phyloP scores from a whole-genome alignment of 2,797 vertebrate genomes.

The Protosalanx chinensis region DNA sequence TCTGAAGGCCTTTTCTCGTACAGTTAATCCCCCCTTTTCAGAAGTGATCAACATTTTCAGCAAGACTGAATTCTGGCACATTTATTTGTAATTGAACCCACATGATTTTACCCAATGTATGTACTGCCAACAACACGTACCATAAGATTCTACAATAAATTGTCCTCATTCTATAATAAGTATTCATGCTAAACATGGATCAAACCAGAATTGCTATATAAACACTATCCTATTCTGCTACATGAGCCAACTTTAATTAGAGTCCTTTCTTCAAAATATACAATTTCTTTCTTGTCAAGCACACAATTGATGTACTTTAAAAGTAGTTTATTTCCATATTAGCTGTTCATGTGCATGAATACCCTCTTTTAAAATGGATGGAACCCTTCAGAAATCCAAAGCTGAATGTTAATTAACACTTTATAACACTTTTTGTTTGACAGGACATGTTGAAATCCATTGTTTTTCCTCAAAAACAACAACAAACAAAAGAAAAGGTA shows the following conservation, averaged over 20 bases:
- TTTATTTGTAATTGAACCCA: conserved; percentile 56
- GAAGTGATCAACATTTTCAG: conserved; percentile 64
- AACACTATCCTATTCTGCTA: conserved; percentile 54
- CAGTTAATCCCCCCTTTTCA: conserved; percentile 26
- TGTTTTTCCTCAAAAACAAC: background rate
- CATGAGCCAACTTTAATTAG: conserved; percentile 56
- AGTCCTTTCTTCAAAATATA: conserved; percentile 26
- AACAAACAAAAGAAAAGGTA: background rate
- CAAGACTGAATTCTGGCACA: conserved; percentile 42
- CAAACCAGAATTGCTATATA: conserved; percentile 63
- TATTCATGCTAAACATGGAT: conserved; percentile 40
- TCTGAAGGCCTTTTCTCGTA: conserved; percentile 44
- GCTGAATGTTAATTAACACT: background rate
- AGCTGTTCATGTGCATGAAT: background rate
- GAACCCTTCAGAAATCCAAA: background rate
- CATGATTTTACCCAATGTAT: conserved; percentile 72
- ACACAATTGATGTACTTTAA: background rate
- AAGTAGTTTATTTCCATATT: background rate
- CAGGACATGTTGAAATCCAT: too few species aligned
- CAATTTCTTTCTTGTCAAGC: background rate
- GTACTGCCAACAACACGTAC: conserved; percentile 63
- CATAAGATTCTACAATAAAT: conserved; percentile 47
- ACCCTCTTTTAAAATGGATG: background rate
- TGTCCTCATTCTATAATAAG: conserved; percentile 79
- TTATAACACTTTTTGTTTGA: background rate